A percentile compares a stretch with the other conserved stretches of the same genome.
These are phyloP conservation scores for Heptascelio sp. DNA, from an alignment of 2,888 invertebrate species.

Conservation along the genomic window DNA sequence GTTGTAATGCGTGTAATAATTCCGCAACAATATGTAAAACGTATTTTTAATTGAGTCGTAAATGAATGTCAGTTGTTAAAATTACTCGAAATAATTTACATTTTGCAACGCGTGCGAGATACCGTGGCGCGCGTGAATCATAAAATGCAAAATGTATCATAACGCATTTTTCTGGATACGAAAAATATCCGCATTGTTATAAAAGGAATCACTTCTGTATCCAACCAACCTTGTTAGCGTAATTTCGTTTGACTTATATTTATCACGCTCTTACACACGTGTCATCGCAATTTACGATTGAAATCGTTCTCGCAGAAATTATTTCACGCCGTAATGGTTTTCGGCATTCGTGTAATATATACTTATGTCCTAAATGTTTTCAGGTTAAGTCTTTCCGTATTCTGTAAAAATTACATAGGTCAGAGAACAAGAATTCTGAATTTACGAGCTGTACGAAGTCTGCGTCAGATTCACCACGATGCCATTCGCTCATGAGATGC, in stretches of 20 bases:
- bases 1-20: too few relatives aligned
- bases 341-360: constrained; percentile 43
- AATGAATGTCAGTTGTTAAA: too few relatives aligned
- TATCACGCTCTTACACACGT: constrained; percentile 11
- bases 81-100: too few relatives aligned
- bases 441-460: constrained; percentile 58
- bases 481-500: constrained; percentile 64
- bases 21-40: too few relatives aligned
- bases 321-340: constrained; percentile 37
- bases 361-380: constrained; percentile 49
- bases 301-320: constrained; percentile 54
- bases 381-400: constrained; percentile 52
- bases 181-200: too few relatives aligned
- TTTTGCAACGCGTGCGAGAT: too few relatives aligned
- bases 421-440: constrained; percentile 63
- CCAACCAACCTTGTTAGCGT: constrained; percentile 35
- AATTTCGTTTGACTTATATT: constrained; percentile 29
- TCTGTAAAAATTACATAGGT: constrained; percentile 61
- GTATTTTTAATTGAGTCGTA: too few relatives aligned
- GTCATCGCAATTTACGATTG: constrained; percentile 31
- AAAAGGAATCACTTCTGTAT: too few relatives aligned
- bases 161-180: too few relatives aligned
- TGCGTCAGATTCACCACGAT: constrained; percentile 60
- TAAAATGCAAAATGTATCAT: too few relatives aligned
- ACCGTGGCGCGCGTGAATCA: too few relatives aligned